phyloP scores from a whole-genome alignment of 2,888 invertebrate genomes.

The Adelognathus sp. region DNA sequence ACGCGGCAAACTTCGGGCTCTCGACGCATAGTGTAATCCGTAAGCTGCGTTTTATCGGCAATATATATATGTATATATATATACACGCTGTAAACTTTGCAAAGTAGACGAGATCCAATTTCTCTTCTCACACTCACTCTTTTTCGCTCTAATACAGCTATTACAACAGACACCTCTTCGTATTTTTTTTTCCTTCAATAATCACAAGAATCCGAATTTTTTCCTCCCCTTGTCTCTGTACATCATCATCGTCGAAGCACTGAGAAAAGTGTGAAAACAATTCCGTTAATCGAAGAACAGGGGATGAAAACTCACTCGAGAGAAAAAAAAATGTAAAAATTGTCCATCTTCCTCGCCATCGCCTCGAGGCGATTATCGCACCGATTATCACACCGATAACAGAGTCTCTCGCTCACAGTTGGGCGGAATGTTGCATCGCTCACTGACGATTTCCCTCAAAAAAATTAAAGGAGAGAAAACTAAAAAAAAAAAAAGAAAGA shows the following conservation, averaged over 20 bases:
- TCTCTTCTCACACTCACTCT: not conserved
- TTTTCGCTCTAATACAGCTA: constrained; percentile 48
- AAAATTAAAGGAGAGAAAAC: not conserved
- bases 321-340: constrained; percentile 36
- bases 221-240: not conserved
- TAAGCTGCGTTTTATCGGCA: constrained; percentile 30
- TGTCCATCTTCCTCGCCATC: constrained; percentile 20
- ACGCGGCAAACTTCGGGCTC: no score
- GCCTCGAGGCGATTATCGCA: constrained; percentile 39
- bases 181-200: constrained; percentile 13
- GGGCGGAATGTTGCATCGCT: constrained; percentile 45
- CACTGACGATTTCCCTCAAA: not conserved
- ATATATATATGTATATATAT: constrained; percentile 10
- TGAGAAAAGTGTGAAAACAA: not conserved
- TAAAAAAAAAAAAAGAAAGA: not conserved
- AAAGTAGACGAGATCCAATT: not conserved
- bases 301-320: constrained; percentile 1
- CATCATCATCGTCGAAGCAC: not conserved
- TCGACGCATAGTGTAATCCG: constrained; percentile 26
- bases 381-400: constrained; percentile 27
- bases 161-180: constrained; percentile 58
- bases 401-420: constrained; percentile 28
- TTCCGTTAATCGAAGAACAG: constrained; percentile 4
- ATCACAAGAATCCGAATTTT: constrained; percentile 4
- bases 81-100: not conserved